A percentile compares a stretch with the other conserved stretches of the same genome.
Evolutionary conservation across 2,888 invertebrate genomes (phyloP).

Genomic region (Caenorhabditis zanzibari): DNA sequence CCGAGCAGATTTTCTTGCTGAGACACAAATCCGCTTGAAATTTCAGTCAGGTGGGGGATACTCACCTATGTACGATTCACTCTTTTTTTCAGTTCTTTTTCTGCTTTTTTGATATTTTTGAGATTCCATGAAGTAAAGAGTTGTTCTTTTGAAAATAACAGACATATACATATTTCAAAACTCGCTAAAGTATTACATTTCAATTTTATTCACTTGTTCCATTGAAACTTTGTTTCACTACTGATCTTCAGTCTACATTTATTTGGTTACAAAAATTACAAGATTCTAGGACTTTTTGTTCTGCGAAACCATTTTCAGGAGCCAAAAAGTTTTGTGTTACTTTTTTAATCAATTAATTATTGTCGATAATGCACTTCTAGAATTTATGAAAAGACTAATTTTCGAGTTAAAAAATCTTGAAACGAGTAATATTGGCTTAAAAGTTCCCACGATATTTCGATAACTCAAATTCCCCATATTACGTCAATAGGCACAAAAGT

Average conservation of each 20-base stretch:
- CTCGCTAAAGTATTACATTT: background rate
- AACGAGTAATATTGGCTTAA: too few species aligned
- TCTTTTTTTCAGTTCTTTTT: background rate
- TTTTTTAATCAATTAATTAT: too few species aligned
- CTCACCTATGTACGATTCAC: constrained; percentile 20
- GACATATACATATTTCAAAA: too few species aligned
- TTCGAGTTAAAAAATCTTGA: too few species aligned
- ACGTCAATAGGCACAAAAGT: background rate
- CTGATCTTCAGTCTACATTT: too few species aligned
- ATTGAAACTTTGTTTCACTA: background rate
- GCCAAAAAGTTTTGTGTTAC: too few species aligned
- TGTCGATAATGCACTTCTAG: too few species aligned
- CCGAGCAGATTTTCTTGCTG: constrained; percentile 39
- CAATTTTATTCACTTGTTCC: background rate
- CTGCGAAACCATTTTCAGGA: too few species aligned
- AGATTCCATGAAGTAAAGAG: background rate
- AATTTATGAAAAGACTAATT: too few species aligned
- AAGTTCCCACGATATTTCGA: background rate
- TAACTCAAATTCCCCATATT: background rate
- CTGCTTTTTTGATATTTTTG: background rate
- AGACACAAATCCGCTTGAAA: constrained; percentile 22
- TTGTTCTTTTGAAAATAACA: background rate
- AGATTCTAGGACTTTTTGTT: too few species aligned
- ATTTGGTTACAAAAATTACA: too few species aligned
- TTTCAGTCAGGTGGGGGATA: constrained; percentile 22